phyloP scores from a whole-genome alignment of 2,888 invertebrate genomes.

The Amiota minor region DNA sequence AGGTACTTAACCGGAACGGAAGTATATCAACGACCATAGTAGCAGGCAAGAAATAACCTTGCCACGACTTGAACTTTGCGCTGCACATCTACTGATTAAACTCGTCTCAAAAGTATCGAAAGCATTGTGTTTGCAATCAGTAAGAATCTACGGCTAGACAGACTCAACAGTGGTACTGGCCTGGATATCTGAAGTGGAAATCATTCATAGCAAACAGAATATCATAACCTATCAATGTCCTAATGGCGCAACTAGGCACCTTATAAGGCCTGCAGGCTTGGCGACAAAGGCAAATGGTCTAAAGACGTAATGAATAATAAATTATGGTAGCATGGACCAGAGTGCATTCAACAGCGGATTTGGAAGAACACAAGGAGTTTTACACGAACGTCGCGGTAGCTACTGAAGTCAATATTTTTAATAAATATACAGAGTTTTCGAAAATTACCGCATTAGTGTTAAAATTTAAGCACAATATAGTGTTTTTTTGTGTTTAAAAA shows the following conservation, averaged over 20 bases:
- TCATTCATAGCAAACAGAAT: constrained; percentile 35
- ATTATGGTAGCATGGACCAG: too few relatives aligned
- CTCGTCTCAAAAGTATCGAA: constrained; percentile 29
- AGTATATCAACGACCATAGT: constrained; percentile 15
- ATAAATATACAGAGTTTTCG: too few relatives aligned
- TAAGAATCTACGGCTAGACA: constrained; percentile 28
- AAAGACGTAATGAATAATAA: too few relatives aligned
- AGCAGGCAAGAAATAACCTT: constrained; percentile 32
- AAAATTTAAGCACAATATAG: too few relatives aligned
- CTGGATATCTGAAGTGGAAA: constrained; percentile 33
- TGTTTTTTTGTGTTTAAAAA: too few relatives aligned
- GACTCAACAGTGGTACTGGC: constrained; percentile 29
- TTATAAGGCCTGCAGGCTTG: constrained; percentile 39
- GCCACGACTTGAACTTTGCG: constrained; percentile 30
- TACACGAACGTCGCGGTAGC: too few relatives aligned
- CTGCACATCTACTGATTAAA: constrained; percentile 24
- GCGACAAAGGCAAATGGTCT: constrained; percentile 28
- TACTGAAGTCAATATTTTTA: too few relatives aligned
- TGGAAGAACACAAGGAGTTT: too few relatives aligned
- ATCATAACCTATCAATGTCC: constrained; percentile 11
- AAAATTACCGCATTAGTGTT: too few relatives aligned
- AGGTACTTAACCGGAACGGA: constrained; percentile 8
- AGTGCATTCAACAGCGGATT: too few relatives aligned
- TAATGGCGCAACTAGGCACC: constrained; percentile 8
- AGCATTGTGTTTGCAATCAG: constrained; percentile 14